Evolutionary conservation across 2,113 vertebrate species (phyloP).

Genomic region (Bettongia penicillata): DNA sequence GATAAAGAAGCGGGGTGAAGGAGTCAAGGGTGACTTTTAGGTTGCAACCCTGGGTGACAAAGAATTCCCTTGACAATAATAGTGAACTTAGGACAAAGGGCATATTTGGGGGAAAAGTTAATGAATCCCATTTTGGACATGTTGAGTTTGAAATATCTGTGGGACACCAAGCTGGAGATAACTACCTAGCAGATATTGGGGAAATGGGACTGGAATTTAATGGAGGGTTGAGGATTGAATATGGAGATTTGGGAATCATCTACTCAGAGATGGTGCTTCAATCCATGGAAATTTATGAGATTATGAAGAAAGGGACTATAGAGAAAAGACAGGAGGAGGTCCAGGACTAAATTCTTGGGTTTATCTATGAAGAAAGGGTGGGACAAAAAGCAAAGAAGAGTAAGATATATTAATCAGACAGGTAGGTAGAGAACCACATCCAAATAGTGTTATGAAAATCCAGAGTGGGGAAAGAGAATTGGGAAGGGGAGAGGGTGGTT

Average conservation of each 20-base stretch:
- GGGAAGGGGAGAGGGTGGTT: not conserved
- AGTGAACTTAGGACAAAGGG: not conserved
- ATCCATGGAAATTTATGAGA: not conserved
- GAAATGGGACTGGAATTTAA: not conserved
- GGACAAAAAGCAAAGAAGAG: not conserved
- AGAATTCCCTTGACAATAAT: not conserved
- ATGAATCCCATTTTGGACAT: not conserved
- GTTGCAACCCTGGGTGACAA: not conserved
- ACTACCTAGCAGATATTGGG: not conserved
- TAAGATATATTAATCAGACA: not conserved
- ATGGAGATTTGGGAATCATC: not conserved
- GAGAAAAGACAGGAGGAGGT: not conserved
- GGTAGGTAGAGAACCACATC: not conserved
- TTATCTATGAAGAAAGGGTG: not conserved
- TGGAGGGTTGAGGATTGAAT: not conserved
- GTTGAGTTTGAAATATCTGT: not conserved
- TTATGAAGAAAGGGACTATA: not conserved
- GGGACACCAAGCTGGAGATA: not conserved
- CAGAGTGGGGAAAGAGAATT: not conserved
- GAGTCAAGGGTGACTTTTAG: not conserved
- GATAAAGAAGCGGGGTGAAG: not conserved
- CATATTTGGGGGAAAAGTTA: not conserved
- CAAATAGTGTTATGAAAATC: not conserved
- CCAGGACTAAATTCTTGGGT: not conserved
- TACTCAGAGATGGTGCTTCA: not conserved